These are phyloP conservation scores for Drosophila limbata DNA, from an alignment of 2,888 invertebrate species.

Conservation along the genomic window DNA sequence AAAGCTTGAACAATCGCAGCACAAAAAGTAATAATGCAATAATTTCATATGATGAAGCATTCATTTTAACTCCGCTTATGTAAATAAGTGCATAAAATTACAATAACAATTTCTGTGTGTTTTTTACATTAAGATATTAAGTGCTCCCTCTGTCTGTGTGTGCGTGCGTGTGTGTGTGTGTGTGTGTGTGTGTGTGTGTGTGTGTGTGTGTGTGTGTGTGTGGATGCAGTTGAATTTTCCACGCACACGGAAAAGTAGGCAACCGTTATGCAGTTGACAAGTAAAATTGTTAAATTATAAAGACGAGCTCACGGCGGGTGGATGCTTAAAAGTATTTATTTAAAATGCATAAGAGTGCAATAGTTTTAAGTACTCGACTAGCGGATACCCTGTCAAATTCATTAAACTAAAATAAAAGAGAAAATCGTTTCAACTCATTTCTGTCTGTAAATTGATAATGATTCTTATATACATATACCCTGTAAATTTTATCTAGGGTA, in stretches of 20 bases:
- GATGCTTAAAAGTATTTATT: conserved; percentile 27
- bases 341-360: background rate
- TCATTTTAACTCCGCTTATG: conserved; percentile 71
- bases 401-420: background rate
- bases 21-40: conserved; percentile 69
- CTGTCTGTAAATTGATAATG: background rate
- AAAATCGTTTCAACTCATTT: background rate
- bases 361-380: background rate
- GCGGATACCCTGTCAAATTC: background rate
- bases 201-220: conserved; percentile 12
- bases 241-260: conserved; percentile 26
- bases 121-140: conserved; percentile 66
- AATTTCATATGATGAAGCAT: conserved; percentile 68
- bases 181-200: background rate
- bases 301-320: conserved; percentile 3
- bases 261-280: conserved; percentile 36
- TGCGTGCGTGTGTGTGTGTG: background rate
- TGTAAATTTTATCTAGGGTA: background rate
- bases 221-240: conserved; percentile 7
- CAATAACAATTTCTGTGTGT: conserved; percentile 52
- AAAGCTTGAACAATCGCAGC: conserved; percentile 31
- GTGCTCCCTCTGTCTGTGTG: conserved; percentile 6
- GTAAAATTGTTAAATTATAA: conserved; percentile 29
- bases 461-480: background rate
- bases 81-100: conserved; percentile 75